Base-by-base conservation (phyloP, 2,888 invertebrate genomes). In the Stenotaenia linearis region DNA sequence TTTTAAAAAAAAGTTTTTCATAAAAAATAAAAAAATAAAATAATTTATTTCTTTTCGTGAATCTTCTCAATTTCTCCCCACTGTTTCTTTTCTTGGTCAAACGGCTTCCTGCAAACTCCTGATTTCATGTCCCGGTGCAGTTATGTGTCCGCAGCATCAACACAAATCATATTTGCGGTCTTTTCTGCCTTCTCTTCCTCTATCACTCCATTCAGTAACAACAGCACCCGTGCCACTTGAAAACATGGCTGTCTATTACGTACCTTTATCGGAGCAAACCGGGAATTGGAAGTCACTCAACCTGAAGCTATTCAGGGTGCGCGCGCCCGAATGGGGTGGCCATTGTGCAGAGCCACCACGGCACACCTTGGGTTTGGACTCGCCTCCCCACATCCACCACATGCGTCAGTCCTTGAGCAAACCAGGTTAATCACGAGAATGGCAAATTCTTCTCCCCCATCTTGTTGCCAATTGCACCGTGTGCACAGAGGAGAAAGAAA, bases 211-310 rank as follows among this genome's bases (percentile, higher is more conserved):
- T 75, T 75, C 32, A 37, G 32, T 32, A 75, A 75, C 76, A 75
- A 32, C 76, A 75, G 37, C 37, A 75, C 76, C 37, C 32, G 76
- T 77, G 77, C 77, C 77, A 45, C 78, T 78, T 40, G 78, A 78
- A 78, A 79, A 79, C 79, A 79, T 75, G 79, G 79, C 79, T 45
- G 79, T 75, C 79, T 75, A 75, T 79, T 79, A 79, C 79, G 79
- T 40, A 75, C 79, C 56, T 79, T 79, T 79, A 25, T 23, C 56
- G 61, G 78, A 30, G 35, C 69, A 69, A 30, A 78, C 78, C 79
- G 79, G 56, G 74, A 37, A 79, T 79, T 79, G 74, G 75, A 45
- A 79, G 74, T 75, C 79, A 79, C 74, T 79, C 79, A 79, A 79
- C 79, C 75, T 75, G 79, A 79, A 79, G 79, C 74, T 75, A 79